Evolutionary conservation across 2,888 invertebrate genomes (phyloP).

Genomic region (Cephus nigrinus): DNA sequence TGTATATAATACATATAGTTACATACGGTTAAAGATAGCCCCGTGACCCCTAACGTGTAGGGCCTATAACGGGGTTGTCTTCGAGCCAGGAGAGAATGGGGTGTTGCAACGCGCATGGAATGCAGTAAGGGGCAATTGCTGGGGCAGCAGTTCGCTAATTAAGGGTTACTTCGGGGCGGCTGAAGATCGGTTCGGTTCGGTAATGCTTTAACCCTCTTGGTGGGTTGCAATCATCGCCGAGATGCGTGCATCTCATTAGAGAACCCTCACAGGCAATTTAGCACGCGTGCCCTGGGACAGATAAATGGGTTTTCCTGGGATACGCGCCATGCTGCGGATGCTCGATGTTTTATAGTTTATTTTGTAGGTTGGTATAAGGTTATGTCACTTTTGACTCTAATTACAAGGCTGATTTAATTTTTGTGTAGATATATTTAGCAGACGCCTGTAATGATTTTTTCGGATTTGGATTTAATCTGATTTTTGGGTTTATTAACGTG

Average conservation of each 20-base stretch:
- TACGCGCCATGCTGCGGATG: not conserved
- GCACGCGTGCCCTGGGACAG: conserved; percentile 1
- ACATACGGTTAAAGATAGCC: conserved; percentile 21
- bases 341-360: not conserved
- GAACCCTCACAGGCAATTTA: conserved; percentile 1
- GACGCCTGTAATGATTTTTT: not conserved
- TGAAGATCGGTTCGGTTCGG: conserved; percentile 2
- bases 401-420: no score
- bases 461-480: not conserved
- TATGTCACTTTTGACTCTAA: not conserved
- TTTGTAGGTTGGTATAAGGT: not conserved
- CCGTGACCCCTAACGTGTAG: conserved; percentile 10
- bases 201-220: conserved; percentile 17
- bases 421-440: no score
- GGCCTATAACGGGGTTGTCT: conserved; percentile 16
- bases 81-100: conserved; percentile 18
- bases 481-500: not conserved
- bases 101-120: conserved; percentile 39
- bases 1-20: not conserved
- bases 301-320: not conserved
- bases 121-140: conserved; percentile 46
- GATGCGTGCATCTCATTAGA: conserved; percentile 48
- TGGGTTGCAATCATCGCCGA: not conserved
- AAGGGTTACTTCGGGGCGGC: conserved; percentile 47
- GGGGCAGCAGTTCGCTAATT: conserved; percentile 54